Conservation (phyloP, 35 echinoderm and acorn worm species). For the Ophiothrix spiculata region DNA sequence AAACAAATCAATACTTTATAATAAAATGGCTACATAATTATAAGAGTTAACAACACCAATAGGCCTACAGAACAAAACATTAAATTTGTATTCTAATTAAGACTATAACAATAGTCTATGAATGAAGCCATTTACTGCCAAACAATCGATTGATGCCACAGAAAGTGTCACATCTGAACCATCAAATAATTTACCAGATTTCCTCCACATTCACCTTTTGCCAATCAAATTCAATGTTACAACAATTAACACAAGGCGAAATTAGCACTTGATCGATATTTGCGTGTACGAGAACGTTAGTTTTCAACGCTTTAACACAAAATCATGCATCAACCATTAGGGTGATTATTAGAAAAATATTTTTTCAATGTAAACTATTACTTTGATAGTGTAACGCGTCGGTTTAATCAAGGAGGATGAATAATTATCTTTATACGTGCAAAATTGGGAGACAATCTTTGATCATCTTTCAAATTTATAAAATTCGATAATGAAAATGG, state of each 20-base stretch:
- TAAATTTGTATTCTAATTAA: background rate
- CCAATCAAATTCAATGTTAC: background rate
- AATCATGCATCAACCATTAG: too few relatives aligned
- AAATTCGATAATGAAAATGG: too few relatives aligned
- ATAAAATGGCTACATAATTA: too few relatives aligned
- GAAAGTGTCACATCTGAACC: background rate
- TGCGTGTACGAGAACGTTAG: background rate
- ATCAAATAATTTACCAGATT: background rate
- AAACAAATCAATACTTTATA: background rate
- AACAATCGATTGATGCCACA: background rate
- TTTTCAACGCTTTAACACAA: too few relatives aligned
- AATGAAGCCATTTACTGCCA: background rate
- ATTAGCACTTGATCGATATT: constrained; percentile 3
- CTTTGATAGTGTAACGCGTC: too few relatives aligned
- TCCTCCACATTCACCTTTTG: background rate
- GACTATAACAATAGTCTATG: background rate
- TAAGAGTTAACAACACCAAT: background rate
- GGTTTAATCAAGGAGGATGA: too few relatives aligned
- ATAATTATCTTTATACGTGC: too few relatives aligned
- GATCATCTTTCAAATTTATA: too few relatives aligned
- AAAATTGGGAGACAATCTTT: too few relatives aligned
- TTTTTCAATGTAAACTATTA: too few relatives aligned
- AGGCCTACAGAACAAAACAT: background rate
- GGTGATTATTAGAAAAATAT: too few relatives aligned
- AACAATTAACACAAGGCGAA: background rate